These are phyloP conservation scores for Rhagium mordax DNA, from an alignment of 2,888 invertebrate species.

Conservation along the genomic window DNA sequence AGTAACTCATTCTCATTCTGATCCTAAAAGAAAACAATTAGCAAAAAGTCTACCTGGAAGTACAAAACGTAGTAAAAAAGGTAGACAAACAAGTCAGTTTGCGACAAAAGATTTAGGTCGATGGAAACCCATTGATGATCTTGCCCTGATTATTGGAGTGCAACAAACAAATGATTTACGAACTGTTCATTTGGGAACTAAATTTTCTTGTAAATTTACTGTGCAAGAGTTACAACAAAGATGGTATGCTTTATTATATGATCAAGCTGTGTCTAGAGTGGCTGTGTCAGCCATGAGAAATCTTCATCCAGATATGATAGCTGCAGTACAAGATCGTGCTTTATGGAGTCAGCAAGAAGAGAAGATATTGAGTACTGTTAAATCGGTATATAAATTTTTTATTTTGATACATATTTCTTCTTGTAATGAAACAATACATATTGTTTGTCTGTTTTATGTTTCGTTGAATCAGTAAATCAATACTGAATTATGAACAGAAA, in stretches of 20 bases:
- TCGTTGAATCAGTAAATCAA: too few species aligned
- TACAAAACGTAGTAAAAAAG: slow-evolving; percentile 72
- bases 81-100: slow-evolving; percentile 78
- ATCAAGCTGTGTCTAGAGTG: slow-evolving; percentile 93
- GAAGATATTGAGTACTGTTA: slow-evolving; percentile 84
- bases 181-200: slow-evolving; percentile 91
- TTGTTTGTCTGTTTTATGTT: too few species aligned
- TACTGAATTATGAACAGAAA: too few species aligned
- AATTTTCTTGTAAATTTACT: slow-evolving; percentile 96
- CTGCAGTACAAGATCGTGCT: slow-evolving; percentile 89
- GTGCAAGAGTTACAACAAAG: slow-evolving; percentile 94
- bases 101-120: slow-evolving; percentile 90
- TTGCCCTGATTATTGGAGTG: slow-evolving; percentile 91
- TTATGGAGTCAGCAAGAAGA: slow-evolving; percentile 94
- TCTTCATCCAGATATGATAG: slow-evolving; percentile 91
- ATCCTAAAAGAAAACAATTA: slow-evolving; percentile 70
- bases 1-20: slow-evolving; percentile 56
- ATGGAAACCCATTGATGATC: slow-evolving; percentile 98
- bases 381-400: slow-evolving; percentile 76
- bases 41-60: slow-evolving; percentile 66
- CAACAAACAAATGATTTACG: slow-evolving; percentile 89
- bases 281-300: slow-evolving; percentile 95
- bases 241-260: slow-evolving; percentile 96
- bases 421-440: too few species aligned
- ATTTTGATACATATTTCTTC: too few species aligned